phyloP scores from a whole-genome alignment of 2,797 vertebrate species.

The Phataginus tetradactyla region DNA sequence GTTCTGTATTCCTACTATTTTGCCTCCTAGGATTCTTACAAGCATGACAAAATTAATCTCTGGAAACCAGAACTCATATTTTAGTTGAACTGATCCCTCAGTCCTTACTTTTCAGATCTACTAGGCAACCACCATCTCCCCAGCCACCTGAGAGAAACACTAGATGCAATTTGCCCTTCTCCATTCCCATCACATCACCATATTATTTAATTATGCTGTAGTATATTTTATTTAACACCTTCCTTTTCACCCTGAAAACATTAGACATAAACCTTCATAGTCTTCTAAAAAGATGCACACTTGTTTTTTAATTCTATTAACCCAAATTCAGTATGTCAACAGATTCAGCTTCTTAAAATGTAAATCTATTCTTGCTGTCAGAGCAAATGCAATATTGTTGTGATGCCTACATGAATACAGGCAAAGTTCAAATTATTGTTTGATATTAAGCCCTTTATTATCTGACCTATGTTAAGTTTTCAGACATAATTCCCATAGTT shows the following conservation, averaged over 20 bases:
- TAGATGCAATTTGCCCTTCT: not conserved
- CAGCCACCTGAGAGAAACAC: not conserved
- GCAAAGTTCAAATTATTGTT: not conserved
- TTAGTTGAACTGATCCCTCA: not conserved
- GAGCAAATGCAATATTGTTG: not conserved
- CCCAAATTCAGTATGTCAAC: not conserved
- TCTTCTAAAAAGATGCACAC: not conserved
- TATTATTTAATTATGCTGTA: not conserved
- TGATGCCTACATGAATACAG: not conserved
- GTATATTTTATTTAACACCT: not conserved
- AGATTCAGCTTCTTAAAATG: not conserved
- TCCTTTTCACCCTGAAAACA: not conserved
- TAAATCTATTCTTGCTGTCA: not conserved
- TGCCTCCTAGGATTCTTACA: not conserved
- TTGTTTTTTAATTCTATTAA: not conserved
- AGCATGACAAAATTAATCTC: not conserved
- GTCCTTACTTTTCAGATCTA: not conserved
- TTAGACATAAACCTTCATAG: not conserved
- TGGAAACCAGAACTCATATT: not conserved
- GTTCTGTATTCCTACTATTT: not conserved
- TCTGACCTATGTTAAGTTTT: not conserved
- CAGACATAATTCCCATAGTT: not conserved
- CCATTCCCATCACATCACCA: not conserved
- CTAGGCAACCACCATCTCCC: not conserved
- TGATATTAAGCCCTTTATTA: not conserved